Base-by-base conservation (phyloP, 2,888 invertebrate species). In the Microchrysa polita region DNA sequence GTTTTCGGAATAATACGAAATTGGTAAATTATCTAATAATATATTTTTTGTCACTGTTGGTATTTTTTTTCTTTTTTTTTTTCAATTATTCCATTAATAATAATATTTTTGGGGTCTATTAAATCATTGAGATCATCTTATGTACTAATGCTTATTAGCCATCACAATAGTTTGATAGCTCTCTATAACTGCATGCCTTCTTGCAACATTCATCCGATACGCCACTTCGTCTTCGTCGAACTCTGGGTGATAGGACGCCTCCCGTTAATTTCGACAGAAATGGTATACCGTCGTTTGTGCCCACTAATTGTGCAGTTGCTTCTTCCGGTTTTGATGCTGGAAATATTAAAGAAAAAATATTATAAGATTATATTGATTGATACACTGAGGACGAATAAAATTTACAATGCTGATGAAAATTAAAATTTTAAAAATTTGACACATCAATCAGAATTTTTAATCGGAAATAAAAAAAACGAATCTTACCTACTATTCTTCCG, bases 181-280 rank as follows among this genome's bases (percentile, higher is more conserved):
- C 72, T 20, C n/a, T 53, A 14, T 34, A 73, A 34, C 27, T 73
- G 63, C 72, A 73, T 27, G 72, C 16, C 22, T 73, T 73, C 20
- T 52, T 73, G 42, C 72, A 73, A 40, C 72, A 73, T 63, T 73
- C 72, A 23, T 52, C 22, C 10, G 72, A 52, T 10, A 73, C 72
- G 10, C 72, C 72, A 5, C 40, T 1, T 52, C 72, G n/a, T 40
- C 27, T 73, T 9, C 63, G 23, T 16, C 72, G 72, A 12, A 59
- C 44, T 57, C 20, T 22, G 1, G 69, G 69, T 18, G 40, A 69
- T 20, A 69, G 40, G 1, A 57, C 44, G 9, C 69, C 69, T 16
- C 69, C 69, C 18, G 55, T 69, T 22, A 69, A 55, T 40, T 69
- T 69, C 18, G 55, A 57, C 14, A 69, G 14, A 42, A 69, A 69